A percentile compares a stretch with the other conserved stretches of the same genome.
Evolutionary conservation across 2,113 vertebrate genomes (phyloP).

Genomic region (Chaenocephalus aceratus): DNA sequence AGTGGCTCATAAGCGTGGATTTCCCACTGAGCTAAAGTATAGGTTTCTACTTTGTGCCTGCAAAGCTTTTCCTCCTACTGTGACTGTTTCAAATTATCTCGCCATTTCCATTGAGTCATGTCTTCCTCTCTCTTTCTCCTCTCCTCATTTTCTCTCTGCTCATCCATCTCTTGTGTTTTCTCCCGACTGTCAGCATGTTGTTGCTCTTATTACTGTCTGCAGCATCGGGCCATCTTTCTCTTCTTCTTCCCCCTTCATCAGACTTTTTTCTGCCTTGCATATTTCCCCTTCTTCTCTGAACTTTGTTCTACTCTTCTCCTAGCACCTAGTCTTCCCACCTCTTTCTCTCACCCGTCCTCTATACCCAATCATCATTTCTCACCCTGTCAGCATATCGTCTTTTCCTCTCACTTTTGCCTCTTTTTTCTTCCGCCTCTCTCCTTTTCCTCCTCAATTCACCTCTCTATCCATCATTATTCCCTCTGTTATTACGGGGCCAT

Average conservation of each 20-base stretch:
- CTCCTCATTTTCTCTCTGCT: constrained; percentile 37
- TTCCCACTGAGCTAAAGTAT: constrained; percentile 38
- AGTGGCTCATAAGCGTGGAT: constrained; percentile 18
- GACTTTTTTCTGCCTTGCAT: constrained; percentile 16
- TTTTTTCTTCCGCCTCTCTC: constrained; percentile 9
- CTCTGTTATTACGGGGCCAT: constrained; percentile 31
- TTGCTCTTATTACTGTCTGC: constrained; percentile 38
- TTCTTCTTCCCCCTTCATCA: constrained; percentile 1
- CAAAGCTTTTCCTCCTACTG: constrained; percentile 36
- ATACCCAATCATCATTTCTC: constrained; percentile 49
- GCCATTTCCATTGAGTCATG: constrained; percentile 48
- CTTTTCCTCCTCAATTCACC: constrained; percentile 12
- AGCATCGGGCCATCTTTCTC: constrained; percentile 16
- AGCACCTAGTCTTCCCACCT: constrained; percentile 4
- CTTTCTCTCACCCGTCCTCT: constrained; percentile 26
- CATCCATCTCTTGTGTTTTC: constrained; percentile 58
- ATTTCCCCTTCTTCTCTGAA: not conserved
- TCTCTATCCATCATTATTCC: constrained; percentile 38
- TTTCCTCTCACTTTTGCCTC: constrained; percentile 13
- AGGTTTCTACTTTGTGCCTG: constrained; percentile 31
- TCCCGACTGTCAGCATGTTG: constrained; percentile 55
- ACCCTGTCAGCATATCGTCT: constrained; percentile 39
- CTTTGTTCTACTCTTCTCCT: constrained; percentile 7
- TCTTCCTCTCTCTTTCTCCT: constrained; percentile 27
- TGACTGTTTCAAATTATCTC: constrained; percentile 35